Evolutionary conservation across 2,888 invertebrate genomes (phyloP), one percentile per base, ranked within the genome.

Genomic region (Andrena flavipes): DNA sequence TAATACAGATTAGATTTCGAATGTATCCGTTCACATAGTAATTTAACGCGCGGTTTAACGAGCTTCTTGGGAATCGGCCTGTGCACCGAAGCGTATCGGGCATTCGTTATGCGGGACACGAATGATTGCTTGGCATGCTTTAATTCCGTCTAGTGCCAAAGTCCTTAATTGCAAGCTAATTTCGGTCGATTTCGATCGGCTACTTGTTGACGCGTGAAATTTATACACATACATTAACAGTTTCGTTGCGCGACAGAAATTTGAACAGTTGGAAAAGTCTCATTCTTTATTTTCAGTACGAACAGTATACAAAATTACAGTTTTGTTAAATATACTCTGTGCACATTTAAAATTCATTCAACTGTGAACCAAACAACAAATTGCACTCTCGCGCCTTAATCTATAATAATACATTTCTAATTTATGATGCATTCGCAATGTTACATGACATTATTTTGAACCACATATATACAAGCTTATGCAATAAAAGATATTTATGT

Each of bases 1-100:
- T 82, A 84, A 84, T 84, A 84, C 84, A 84, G 84, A 84, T 84
- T 82, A 84, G 84, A 84, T 84, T 84, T 84, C 84, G 78, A 82
- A 82, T 65, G 59, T 64, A 64, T 81, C 67, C 56, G 70, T 77
- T 84, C 65, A 77, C 82, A 80, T 80, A 68, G 72, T 68, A 72
- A 82, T 84, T 84, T 82, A 82, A 69, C 73, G 54, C 33, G 63
- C 23, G 72, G 26, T 76, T 81, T 81, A 80, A 81, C 81, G 30
- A 72, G 84, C 79, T 72, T 73, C 83, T 69, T 76, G 63, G 62
- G 77, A 64, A 82, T 60, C 63, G 71, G 54, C 42, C 62, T 48
- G 70, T 60, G 68, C 62, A 54, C 68, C 74, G 60, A 73, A 67
- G 60, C 67, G 69, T 82, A 79, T 79, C 70, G 54, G 56, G 16